Evolutionary conservation across 37 sponge, comb jelly and placozoan genomes (phyloP), one percentile per base, ranked within the genome.

Genomic region (Aplysina aerophoba): DNA sequence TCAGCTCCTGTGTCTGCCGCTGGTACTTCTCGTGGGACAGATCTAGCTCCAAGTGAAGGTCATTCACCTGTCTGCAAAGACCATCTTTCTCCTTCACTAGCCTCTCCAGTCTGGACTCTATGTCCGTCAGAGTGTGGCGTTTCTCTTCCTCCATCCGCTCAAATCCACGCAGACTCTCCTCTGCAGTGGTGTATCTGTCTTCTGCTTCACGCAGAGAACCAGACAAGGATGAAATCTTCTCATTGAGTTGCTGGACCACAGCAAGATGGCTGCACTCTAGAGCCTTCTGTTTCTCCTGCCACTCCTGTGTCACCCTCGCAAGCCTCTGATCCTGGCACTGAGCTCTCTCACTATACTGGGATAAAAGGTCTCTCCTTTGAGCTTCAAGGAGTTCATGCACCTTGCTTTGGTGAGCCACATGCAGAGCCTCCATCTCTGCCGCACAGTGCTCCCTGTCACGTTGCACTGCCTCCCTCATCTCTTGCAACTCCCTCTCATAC

Each of bases 161-260:
- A 44, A 91, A 13, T 4, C 86, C 90, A 31, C 64, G 62, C 69
- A 88, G 56, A 30, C 67, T 88, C 74, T 91, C 85, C 36, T 89
- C 85, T 19, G 89, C 59, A 1, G 91, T 82, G 36, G 87, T 87
- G 35, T 88, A 65, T 28, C 82, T 87, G 61, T 94, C 94, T 59
- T 84, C 88, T 4, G 85, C 56, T 25, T 55, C 56, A 21, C 91
- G 64, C 41, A 94, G 79, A 1, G 87, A 87, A 14, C 81, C 41
- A 5, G 91, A 74, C 12, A 94, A 78, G 17, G 39, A 38, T 16
- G 91, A 91, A 6, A 94, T 36, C 64, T 84, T 81, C 15, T 86
- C 31, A 15, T 82, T 73, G 0, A 91, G 86, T 11, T 59, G 55
- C 30, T 74, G 62, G 33, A 86, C 89, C 62, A 80, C 88, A 39